Evolutionary conservation across 1,140 invertebrate species (phyloP).

Genomic region (Drosophila pseudoobscura): DNA sequence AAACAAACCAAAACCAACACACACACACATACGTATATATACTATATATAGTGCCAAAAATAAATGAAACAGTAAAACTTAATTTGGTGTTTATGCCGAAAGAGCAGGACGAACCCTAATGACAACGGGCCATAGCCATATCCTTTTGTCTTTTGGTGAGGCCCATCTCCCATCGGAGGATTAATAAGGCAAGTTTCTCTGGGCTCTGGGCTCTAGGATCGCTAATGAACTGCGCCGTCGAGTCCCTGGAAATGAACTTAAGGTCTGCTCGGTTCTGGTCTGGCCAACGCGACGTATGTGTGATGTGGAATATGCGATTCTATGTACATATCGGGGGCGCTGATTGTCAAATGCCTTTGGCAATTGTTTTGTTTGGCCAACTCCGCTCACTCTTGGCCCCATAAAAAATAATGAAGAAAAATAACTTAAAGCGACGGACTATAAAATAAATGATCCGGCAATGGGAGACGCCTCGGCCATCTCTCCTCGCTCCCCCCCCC

Average conservation of each 20-base stretch:
- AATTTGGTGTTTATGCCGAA: constrained; percentile 75
- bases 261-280: constrained; percentile 12
- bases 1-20: constrained; percentile 9
- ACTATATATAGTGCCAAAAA: constrained; percentile 45
- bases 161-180: constrained; percentile 49
- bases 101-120: constrained; percentile 53
- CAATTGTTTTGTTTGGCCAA: constrained; percentile 40
- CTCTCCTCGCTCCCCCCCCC: not conserved
- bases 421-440: constrained; percentile 79
- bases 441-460: constrained; percentile 79
- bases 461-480: constrained; percentile 40
- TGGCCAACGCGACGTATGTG: constrained; percentile 62
- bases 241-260: constrained; percentile 67
- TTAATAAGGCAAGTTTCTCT: constrained; percentile 70
- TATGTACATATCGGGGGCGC: no score
- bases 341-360: constrained; percentile 71
- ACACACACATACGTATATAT: no score
- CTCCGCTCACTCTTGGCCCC: constrained; percentile 8
- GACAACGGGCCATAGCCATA: constrained; percentile 51
- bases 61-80: constrained; percentile 76
- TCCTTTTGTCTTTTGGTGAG: constrained; percentile 31
- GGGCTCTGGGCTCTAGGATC: constrained; percentile 13
- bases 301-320: constrained; percentile 20
- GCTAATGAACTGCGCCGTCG: constrained; percentile 74
- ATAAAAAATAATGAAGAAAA: constrained; percentile 81